Percentiles rank a stretch among this genome's conserved stretches.
phyloP scores from a whole-genome alignment of 2,797 vertebrate species.

The Pseudochirops cupreus region DNA sequence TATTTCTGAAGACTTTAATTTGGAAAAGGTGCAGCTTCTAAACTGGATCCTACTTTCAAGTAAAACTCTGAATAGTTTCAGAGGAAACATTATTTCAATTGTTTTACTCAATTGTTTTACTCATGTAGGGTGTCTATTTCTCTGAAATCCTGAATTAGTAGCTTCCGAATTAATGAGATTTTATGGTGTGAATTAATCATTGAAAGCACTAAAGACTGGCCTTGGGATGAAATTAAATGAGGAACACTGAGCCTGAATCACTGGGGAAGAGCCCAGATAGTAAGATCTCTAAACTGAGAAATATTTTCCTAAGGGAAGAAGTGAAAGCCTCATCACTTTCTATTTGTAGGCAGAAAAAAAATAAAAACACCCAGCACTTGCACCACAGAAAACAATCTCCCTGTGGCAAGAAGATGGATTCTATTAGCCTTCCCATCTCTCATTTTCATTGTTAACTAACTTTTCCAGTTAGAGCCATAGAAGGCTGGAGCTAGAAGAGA shows the following conservation, averaged over 20 bases:
- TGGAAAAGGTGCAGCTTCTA: slow-evolving; percentile 50
- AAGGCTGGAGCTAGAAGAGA: not conserved
- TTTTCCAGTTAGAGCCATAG: slow-evolving; percentile 36
- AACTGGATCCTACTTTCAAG: slow-evolving; percentile 50
- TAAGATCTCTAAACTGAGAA: slow-evolving; percentile 65
- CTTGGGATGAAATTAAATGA: slow-evolving; percentile 77
- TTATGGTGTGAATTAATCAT: slow-evolving; percentile 58
- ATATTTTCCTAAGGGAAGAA: slow-evolving; percentile 70
- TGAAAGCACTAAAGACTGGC: slow-evolving; percentile 67
- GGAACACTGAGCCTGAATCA: slow-evolving; percentile 66
- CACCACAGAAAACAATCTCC: slow-evolving; percentile 43
- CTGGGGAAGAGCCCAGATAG: slow-evolving; percentile 62
- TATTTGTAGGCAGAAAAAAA: slow-evolving; percentile 53
- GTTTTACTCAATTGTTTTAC: slow-evolving; percentile 35
- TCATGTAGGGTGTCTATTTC: slow-evolving; percentile 17
- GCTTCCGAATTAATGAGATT: slow-evolving; percentile 16
- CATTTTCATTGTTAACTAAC: slow-evolving; percentile 59
- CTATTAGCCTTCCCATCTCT: slow-evolving; percentile 46
- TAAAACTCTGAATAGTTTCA: slow-evolving; percentile 48
- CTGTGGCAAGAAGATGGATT: slow-evolving; percentile 34
- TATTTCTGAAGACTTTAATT: slow-evolving; percentile 51
- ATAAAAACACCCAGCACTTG: slow-evolving; percentile 14
- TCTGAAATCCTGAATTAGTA: slow-evolving; percentile 69
- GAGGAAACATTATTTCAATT: slow-evolving; percentile 57
- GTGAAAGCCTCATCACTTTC: slow-evolving; percentile 63